Base-by-base conservation (phyloP, 2,888 invertebrate species). In the Ganaspis brasiliensis region DNA sequence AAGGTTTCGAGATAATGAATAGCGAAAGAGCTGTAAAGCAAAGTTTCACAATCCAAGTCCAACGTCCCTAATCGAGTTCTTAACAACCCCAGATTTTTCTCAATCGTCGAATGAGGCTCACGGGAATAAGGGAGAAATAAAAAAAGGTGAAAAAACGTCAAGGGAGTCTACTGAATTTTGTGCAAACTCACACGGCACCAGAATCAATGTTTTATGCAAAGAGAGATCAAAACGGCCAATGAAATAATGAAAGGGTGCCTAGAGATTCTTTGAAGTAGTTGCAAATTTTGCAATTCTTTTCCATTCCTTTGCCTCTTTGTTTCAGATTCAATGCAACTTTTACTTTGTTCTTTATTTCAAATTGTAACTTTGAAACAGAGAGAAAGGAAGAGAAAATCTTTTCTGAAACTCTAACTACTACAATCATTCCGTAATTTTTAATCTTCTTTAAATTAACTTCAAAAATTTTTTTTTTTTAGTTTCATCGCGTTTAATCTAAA, bases 231-330 rank as follows among this genome's bases (percentile, higher is more conserved):
- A 37, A 61, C 37, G 21, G 37, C 19, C 19, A 61, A 2, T 12
- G 61, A 61, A 61, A 61, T 61, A 61, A 61, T 61, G 37, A 61
- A 61, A 19, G 35, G 61, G 19, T 61, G 61, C 37, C 61, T 61
- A 37, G 19, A 61, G 61, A 61, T 37, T 37, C 61, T 35, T 19
- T 61, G 37, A 35, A 61, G 61, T 37, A 35, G 37, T 21, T 37
- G 21, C 12, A 19, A 61, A 61, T 61, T 61, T 61, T 35, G 35
- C 61, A 37, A 61, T 16, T 12, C 61, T 9, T 19, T 61, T 61
- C 12, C 14, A 12, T 37, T 19, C 37, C 19, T 19, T 59, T 16
- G 1, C 2, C n/a, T 35, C 59, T 59, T 59, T 59, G 10, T 26
- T n/a, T 16, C 2, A 35, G 2, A 8, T 40, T 40, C 40, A 40